These are phyloP conservation scores for Sarcophilus harrisii DNA, from an alignment of 2,797 vertebrate species.

Conservation along the genomic window DNA sequence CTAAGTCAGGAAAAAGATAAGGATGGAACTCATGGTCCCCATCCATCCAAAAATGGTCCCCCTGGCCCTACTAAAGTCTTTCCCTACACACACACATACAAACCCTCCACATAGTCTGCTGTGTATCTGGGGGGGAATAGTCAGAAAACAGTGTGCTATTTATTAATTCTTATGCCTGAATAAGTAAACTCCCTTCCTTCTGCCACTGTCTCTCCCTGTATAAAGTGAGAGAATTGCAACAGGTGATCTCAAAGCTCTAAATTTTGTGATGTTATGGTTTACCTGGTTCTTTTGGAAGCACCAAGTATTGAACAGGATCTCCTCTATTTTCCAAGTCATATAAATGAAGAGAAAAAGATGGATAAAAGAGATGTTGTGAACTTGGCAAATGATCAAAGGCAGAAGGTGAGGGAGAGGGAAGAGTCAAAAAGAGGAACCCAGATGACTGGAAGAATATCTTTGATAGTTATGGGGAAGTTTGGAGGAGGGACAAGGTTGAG, in stretches of 20 bases:
- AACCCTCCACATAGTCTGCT: background rate
- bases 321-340: background rate
- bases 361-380: background rate
- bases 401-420: background rate
- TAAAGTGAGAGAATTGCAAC: background rate
- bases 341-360: background rate
- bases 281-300: background rate
- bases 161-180: background rate
- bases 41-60: background rate
- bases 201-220: background rate
- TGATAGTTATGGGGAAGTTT: background rate
- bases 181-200: background rate
- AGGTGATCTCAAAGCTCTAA: background rate
- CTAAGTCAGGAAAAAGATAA: background rate
- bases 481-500: background rate
- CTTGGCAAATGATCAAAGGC: background rate
- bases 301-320: background rate
- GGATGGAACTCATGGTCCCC: background rate
- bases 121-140: background rate
- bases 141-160: background rate
- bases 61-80: background rate
- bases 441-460: background rate
- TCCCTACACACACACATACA: background rate
- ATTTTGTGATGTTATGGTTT: background rate
- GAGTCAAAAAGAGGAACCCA: background rate